Base-by-base conservation (phyloP, 1,140 invertebrate genomes). In the Anastrepha ludens region DNA sequence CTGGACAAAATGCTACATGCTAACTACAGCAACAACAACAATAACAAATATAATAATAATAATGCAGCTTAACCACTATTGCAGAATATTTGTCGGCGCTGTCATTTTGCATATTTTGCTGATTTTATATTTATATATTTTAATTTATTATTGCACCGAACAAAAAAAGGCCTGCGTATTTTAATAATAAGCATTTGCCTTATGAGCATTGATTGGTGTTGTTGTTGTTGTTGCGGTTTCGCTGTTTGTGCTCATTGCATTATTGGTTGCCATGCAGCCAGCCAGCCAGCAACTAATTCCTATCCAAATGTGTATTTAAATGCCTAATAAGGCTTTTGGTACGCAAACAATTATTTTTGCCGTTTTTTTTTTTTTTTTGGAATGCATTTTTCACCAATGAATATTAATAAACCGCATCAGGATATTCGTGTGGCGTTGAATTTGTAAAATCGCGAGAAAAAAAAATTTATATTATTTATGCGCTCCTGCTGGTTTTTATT, bases 371-470 rank as follows among this genome's bases (percentile, higher is more conserved):
- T 67, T 65, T 9, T 15, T 55, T 81, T 50, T n/a, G 17, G 0
- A 3, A 81, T 29, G 29, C n/a, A 81, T 86, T 86, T 86, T 15
- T 41, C 13, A 62, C 58, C 44, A 86, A 86, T 86, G 44, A 86
- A 86, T 86, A 86, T 86, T 86, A 86, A 86, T 86, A 86, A 86
- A 86, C 85, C 85, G 62, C 85, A 86, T 59, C 74, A 81, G 47
- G 17, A 55, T 81, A 55, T 81, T 20, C 74, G 44, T 17, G 47
- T 29, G 20, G n/a, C 74, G 47, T 15, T 41, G 47, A 17, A n/a
- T 5, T 81, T 13, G n/a, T 44, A 9, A 65, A 65, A 47, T 47
- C 17, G 70, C 41, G n/a, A 55, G 6, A 17, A 55, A 81, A 81
- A 55, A 81, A 81, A 55, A 55, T 81, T 9, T 55, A 55, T 55